Percentiles rank a stretch among this genome's conserved stretches.
phyloP scores from a whole-genome alignment of 1,140 invertebrate species.

The Hypothenemus hampei region DNA sequence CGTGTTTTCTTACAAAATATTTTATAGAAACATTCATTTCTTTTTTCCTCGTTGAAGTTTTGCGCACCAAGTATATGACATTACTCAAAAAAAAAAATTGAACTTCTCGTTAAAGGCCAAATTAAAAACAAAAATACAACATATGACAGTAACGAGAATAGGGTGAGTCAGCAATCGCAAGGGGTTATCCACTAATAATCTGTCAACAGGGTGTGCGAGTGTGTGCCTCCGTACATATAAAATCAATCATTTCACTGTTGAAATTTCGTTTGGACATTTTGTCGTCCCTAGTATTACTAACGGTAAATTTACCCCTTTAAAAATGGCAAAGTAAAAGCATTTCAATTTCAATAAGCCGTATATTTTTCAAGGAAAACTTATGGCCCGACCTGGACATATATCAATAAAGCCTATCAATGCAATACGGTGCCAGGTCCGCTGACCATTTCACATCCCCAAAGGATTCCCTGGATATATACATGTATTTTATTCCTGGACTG shows the following conservation, averaged over 20 bases:
- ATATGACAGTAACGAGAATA: conserved; percentile 38
- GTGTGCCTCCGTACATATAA: no score
- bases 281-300: no score
- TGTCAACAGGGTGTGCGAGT: conserved; percentile 33
- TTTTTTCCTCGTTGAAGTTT: no score
- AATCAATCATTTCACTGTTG: conserved; percentile 9
- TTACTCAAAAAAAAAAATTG: background rate
- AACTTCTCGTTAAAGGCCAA: background rate
- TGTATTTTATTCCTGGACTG: conserved; percentile 14
- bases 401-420: conserved; percentile 26
- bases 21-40: no score
- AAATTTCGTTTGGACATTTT: no score
- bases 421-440: conserved; percentile 13
- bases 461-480: conserved; percentile 19
- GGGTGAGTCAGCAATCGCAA: conserved; percentile 38
- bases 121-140: conserved; percentile 21
- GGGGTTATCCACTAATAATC: conserved; percentile 34
- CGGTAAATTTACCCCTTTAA: background rate
- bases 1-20: no score
- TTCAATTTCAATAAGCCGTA: conserved; percentile 24
- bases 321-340: conserved; percentile 8
- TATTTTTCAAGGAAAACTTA: conserved; percentile 17
- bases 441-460: conserved; percentile 19
- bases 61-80: background rate
- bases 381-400: conserved; percentile 14